These are phyloP conservation scores for Suricata suricatta DNA, from an alignment of 2,113 vertebrate genomes.

Conservation along the genomic window DNA sequence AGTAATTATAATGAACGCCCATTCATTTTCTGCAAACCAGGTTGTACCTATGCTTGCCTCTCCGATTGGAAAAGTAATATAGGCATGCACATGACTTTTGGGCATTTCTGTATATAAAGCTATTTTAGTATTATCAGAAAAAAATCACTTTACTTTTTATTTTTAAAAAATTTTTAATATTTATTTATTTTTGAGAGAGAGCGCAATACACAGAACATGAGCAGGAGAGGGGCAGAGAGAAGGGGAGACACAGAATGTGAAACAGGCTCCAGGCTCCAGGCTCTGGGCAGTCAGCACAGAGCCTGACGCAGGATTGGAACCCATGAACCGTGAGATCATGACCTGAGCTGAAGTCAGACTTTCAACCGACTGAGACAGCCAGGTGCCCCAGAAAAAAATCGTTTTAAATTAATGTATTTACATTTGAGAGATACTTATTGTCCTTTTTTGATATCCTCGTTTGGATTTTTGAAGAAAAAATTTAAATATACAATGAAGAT, in stretches of 20 bases:
- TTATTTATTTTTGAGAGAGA: too few species aligned
- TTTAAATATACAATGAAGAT: neutral
- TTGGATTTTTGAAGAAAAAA: neutral
- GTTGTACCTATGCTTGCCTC: neutral
- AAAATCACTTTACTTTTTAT: neutral
- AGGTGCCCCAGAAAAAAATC: neutral
- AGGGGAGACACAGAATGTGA: too few species aligned
- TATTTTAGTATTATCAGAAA: neutral
- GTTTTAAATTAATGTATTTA: neutral
- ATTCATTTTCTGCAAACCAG: neutral
- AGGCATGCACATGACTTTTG: neutral
- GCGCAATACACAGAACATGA: too few species aligned
- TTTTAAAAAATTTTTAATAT: too few species aligned
- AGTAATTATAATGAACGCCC: neutral
- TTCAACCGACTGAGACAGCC: too few species aligned
- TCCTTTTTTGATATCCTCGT: neutral
- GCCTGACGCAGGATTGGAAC: too few species aligned
- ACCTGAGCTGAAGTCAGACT: too few species aligned
- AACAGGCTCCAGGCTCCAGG: too few species aligned
- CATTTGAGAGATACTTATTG: neutral
- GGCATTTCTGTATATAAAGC: neutral
- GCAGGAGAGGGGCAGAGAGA: too few species aligned
- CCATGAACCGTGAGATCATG: too few species aligned
- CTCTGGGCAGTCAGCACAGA: too few species aligned
- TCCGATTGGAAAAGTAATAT: neutral